Evolutionary conservation across 2,113 vertebrate species (phyloP).

Genomic region (Periophthalmodon schlosseri): DNA sequence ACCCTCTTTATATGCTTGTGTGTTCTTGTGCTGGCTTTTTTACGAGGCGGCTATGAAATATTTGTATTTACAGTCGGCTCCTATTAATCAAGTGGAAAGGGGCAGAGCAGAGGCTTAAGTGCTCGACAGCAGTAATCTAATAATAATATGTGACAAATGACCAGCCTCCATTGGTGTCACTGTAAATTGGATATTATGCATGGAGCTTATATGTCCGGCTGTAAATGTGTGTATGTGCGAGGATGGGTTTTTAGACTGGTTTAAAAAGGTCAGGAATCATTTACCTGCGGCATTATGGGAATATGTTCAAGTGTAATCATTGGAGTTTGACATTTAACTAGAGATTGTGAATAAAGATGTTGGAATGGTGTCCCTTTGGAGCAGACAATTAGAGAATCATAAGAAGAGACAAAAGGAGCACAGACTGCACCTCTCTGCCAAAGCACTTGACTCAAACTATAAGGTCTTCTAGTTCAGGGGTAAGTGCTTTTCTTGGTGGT

Average conservation of each 20-base stretch:
- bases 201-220: constrained; percentile 82
- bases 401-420: not conserved
- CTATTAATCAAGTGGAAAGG: constrained; percentile 82
- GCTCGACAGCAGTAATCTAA: constrained; percentile 88
- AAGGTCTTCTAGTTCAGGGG: constrained; percentile 3
- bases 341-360: constrained; percentile 49
- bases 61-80: constrained; percentile 81
- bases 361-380: constrained; percentile 52
- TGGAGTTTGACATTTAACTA: constrained; percentile 66
- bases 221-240: constrained; percentile 30
- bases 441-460: not conserved
- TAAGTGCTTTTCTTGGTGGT: not conserved
- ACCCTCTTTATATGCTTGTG: constrained; percentile 33
- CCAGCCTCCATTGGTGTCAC: constrained; percentile 83
- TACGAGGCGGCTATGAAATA: constrained; percentile 81
- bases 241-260: constrained; percentile 38
- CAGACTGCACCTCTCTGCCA: not conserved
- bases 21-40: constrained; percentile 51
- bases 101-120: constrained; percentile 76
- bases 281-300: constrained; percentile 52
- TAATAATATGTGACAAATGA: constrained; percentile 95
- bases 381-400: constrained; percentile 41
- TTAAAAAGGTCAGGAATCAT: constrained; percentile 72
- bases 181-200: constrained; percentile 98
- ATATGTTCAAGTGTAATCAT: constrained; percentile 61